Evolutionary conservation across 2,113 vertebrate genomes (phyloP).

Genomic region (Piaya cayana): DNA sequence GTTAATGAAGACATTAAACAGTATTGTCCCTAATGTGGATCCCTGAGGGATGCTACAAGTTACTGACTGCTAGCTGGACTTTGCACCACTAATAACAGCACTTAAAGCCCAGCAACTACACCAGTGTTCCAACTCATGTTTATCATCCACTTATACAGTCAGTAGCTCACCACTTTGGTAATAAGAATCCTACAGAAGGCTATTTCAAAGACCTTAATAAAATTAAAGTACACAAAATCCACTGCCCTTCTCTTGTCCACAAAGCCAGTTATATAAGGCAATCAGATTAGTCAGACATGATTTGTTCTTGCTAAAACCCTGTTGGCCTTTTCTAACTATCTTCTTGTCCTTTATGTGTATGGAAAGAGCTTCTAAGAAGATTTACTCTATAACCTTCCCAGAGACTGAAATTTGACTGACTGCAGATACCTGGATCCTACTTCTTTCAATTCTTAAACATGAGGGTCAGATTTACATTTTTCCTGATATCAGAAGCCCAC

Average conservation of each 20-base stretch:
- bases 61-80: not conserved
- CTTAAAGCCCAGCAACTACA: not conserved
- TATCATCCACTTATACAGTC: not conserved
- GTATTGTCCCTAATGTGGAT: not conserved
- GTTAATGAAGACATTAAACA: not conserved
- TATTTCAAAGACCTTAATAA: not conserved
- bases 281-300: not conserved
- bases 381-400: not conserved
- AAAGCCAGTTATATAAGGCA: not conserved
- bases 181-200: not conserved
- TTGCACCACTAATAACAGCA: not conserved
- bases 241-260: not conserved
- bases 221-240: not conserved
- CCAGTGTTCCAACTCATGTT: not conserved
- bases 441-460: not conserved
- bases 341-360: not conserved
- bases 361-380: not conserved
- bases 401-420: not conserved
- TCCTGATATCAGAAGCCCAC: not conserved
- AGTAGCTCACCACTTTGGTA: not conserved
- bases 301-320: not conserved
- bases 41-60: not conserved
- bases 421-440: not conserved
- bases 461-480: not conserved
- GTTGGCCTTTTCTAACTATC: not conserved